Percentiles rank a stretch among this genome's conserved stretches.
These are phyloP conservation scores for Bufotes viridis DNA, from an alignment of 2,797 vertebrate species.

Conservation along the genomic window DNA sequence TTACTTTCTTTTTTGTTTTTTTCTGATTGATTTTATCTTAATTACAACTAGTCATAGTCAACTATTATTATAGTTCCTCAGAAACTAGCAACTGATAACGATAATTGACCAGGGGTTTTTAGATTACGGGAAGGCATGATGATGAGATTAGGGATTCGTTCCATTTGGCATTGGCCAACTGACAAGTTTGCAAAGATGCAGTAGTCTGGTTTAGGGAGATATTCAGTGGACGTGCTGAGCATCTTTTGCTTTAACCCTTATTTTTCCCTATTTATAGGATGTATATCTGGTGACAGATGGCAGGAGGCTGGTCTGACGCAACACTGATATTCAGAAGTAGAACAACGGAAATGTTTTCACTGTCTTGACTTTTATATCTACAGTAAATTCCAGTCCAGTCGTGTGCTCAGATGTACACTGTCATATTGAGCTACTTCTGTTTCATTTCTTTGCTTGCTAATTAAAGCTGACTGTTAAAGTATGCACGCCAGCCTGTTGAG, in stretches of 20 bases:
- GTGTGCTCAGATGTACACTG: slow-evolving; percentile 65
- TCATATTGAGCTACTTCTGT: slow-evolving; percentile 65
- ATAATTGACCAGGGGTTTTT: too few species aligned
- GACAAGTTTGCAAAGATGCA: not conserved
- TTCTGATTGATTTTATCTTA: too few species aligned
- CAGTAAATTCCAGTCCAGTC: slow-evolving; percentile 66
- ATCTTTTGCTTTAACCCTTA: not conserved
- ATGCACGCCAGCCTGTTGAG: slow-evolving; percentile 39
- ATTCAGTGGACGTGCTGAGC: not conserved
- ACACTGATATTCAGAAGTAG: not conserved
- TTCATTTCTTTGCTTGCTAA: slow-evolving; percentile 64
- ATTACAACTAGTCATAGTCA: too few species aligned
- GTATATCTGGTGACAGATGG: not conserved
- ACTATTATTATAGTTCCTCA: too few species aligned
- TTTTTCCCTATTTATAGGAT: not conserved
- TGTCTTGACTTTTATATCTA: not conserved
- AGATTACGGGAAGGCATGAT: too few species aligned
- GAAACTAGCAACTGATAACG: too few species aligned
- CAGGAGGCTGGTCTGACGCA: not conserved
- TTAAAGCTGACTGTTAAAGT: slow-evolving; percentile 48
- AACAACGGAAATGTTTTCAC: not conserved
- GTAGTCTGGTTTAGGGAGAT: not conserved
- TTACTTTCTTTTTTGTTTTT: too few species aligned
- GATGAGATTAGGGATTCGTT: not conserved
- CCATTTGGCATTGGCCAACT: not conserved